Evolutionary conservation across 2,113 vertebrate genomes (phyloP).

Genomic region (Campylomormyrus numenius): DNA sequence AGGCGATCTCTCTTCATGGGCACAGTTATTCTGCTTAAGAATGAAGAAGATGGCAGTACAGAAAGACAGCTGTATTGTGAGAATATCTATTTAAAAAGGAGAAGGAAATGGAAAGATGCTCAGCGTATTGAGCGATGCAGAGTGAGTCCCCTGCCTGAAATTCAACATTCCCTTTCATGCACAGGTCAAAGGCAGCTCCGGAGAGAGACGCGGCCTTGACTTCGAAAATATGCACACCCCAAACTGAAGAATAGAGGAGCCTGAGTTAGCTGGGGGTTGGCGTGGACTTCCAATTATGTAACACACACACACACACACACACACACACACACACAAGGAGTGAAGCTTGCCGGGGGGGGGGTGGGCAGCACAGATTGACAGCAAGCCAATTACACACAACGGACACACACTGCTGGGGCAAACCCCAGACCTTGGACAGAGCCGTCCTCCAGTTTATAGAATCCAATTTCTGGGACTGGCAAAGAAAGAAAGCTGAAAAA

Average conservation of each 20-base stretch:
- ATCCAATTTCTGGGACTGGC: neutral
- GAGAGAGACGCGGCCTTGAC: slow-evolving; percentile 36
- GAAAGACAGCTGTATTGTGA: neutral
- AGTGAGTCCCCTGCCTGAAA: slow-evolving; percentile 32
- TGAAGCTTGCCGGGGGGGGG: slow-evolving; percentile 19
- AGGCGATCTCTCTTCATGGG: neutral
- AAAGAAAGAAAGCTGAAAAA: neutral
- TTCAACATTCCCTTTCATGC: slow-evolving; percentile 56
- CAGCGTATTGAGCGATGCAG: neutral
- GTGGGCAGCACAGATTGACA: slow-evolving; percentile 1
- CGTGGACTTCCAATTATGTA: slow-evolving; percentile 3
- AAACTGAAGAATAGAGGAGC: slow-evolving; percentile 33
- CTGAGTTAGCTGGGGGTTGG: neutral
- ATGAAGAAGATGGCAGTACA: neutral
- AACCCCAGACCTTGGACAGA: neutral
- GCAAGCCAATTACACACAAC: slow-evolving; percentile 48
- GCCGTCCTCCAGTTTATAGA: neutral
- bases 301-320: neutral
- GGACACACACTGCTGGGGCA: neutral
- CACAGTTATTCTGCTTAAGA: neutral
- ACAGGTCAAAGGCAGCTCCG: slow-evolving; percentile 47
- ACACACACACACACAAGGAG: neutral
- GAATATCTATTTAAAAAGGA: neutral
- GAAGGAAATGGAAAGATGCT: neutral
- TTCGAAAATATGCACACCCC: slow-evolving; percentile 28